Base-by-base conservation (phyloP, 2,888 invertebrate species). In the Drosophila paucipuncta region DNA sequence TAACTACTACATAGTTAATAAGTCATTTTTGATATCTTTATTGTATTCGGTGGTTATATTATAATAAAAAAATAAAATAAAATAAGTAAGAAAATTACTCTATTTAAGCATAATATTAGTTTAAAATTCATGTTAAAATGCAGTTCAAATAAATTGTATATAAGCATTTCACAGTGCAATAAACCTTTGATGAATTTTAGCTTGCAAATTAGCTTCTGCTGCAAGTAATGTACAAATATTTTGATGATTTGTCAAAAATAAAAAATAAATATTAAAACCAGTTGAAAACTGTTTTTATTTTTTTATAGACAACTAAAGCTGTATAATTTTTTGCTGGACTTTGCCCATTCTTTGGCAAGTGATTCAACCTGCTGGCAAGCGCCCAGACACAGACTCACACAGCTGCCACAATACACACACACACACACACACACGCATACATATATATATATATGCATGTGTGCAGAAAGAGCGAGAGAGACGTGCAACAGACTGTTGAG, bases 351-450 rank as follows among this genome's bases (percentile, higher is more conserved):
- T 43, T 66, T 60, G 69, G 39, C 83, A 55, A 79, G 65, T 82
- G 83, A 82, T 68, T 79, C 68, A 83, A 82, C 28, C 75, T 74
- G 83, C 70, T 79, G 79, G 77, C 77, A 80, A 55, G 10, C 37
- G 63, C 41, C 71, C 81, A 78, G 61, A 66, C 69, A 33, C 41
- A 43, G 37, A 52, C 49, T 22, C 22, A 58, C 37, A 68, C 54
- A 53, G 43, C 43, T 41, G 22, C 41, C 30, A 9, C 16, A 43
- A 31, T 33, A 41, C 62, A 52, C 25, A 35, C 28, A 53, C 41
- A 41, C 31, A 41, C 31, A 53, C n/a, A 41, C 10, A 41, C 10
- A n/a, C 4, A 41, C 4, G 7, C 6, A 22, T 1, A 4, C 16
- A 7, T 43, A n/a, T 11, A 2, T n/a, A n/a, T 11, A 11, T 13